These are phyloP conservation scores for Eutrigla gurnardus DNA, from an alignment of 2,797 vertebrate species.

Conservation along the genomic window DNA sequence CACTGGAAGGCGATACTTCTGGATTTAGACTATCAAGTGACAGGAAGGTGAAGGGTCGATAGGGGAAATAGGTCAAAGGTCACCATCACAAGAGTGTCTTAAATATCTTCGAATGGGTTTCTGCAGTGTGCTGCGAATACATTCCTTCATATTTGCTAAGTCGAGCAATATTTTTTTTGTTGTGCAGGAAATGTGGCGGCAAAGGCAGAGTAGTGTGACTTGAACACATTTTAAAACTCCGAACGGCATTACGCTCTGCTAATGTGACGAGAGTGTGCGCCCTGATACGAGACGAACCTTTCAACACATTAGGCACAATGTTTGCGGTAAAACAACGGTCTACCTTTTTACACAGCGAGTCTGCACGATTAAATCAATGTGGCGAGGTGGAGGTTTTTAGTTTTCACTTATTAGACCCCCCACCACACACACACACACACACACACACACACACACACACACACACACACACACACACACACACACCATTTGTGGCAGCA, in stretches of 20 bases:
- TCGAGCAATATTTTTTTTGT: background rate
- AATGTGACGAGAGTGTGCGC: background rate
- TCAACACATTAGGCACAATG: constrained; percentile 1
- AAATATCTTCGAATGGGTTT: background rate
- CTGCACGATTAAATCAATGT: constrained; percentile 15
- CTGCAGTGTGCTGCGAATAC: background rate
- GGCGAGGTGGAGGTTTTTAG: background rate
- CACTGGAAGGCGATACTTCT: constrained; percentile 16
- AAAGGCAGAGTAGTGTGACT: constrained; percentile 8
- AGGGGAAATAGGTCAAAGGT: constrained; percentile 35
- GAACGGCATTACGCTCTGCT: background rate
- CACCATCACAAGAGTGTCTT: constrained; percentile 1
- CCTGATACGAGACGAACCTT: constrained; percentile 8
- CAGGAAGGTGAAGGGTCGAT: background rate
- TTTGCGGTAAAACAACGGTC: constrained; percentile 2
- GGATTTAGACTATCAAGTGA: constrained; percentile 1
- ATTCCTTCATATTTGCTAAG: background rate
- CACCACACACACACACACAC: background rate
- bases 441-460: background rate
- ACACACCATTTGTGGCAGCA: constrained; percentile 25
- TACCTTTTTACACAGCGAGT: constrained; percentile 6
- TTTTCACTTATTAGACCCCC: constrained; percentile 2
- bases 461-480: background rate
- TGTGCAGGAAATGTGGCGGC: constrained; percentile 1
- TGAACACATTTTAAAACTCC: background rate